Evolutionary conservation across 2,888 invertebrate species (phyloP), one percentile per base, ranked within the genome.

Genomic region (Caenorhabditis parvicauda): DNA sequence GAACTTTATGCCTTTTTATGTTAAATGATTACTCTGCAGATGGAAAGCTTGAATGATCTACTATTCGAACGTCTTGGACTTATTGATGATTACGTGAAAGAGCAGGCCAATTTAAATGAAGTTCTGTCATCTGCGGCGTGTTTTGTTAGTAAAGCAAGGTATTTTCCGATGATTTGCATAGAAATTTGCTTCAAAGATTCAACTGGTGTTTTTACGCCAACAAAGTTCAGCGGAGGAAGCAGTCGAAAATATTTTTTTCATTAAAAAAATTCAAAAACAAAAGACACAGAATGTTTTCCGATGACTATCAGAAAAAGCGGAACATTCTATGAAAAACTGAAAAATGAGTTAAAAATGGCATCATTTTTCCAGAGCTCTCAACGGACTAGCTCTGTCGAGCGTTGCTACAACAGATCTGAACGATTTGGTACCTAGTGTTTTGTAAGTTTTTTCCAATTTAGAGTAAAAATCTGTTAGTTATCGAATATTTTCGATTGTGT

Each of bases 321-420:
- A n/a, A n/a, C n/a, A n/a, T n/a, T n/a, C n/a, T n/a, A n/a, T 32
- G 41, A 38, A 17, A 19, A 54, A 19, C 24, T 45, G 2, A 46
- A 35, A 35, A 51, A 47, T 22, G 38, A 62, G 38, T 25, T 62
- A 39, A 2, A 39, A 37, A 43, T 27, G 28, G 43, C 22, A 24
- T 32, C 2, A 5, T 37, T 37, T 14, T 62, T 62, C 14, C 51
- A 63, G 63, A 53, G 46, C 55, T 24, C 50, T 46, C 1, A 47
- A 53, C n/a, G 63, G 63, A 42, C 45, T 63, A 19, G 25, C 52
- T n/a, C 35, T 63, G n/a, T 63, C 54, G 49, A 59, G 63, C 52
- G 63, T 63, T 21, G 58, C 52, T 45, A 48, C 63, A 17, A 29
- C 55, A 17, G 55, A 58, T 25, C 32, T 58, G n/a, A 54, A 63